Evolutionary conservation across 2,888 invertebrate genomes (phyloP).

Genomic region (Shargacucullia verbasci): DNA sequence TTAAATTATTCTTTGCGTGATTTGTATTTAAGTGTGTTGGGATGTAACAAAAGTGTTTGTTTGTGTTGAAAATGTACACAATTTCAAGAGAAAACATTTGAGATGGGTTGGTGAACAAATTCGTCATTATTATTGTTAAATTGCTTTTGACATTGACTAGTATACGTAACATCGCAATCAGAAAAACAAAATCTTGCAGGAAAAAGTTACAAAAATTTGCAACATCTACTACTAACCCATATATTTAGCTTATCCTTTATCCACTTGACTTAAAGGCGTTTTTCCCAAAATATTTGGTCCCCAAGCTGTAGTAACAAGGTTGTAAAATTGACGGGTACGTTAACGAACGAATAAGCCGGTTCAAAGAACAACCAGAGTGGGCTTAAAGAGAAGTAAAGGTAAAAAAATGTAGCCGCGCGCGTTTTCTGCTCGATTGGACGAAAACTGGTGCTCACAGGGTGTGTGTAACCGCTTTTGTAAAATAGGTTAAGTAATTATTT

Average conservation of each 20-base stretch:
- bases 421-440: slow-evolving; percentile 75
- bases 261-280: slow-evolving; percentile 15
- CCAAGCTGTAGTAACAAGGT: slow-evolving; percentile 12
- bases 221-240: not conserved
- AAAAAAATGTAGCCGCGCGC: slow-evolving; percentile 65
- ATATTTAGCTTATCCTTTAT: slow-evolving; percentile 13
- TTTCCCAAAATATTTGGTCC: slow-evolving; percentile 13
- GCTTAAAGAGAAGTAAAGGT: slow-evolving; percentile 68
- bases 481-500: slow-evolving; percentile 51
- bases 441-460: slow-evolving; percentile 67
- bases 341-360: slow-evolving; percentile 74
- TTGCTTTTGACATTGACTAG: not conserved
- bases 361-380: slow-evolving; percentile 70
- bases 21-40: too few relatives aligned
- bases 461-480: slow-evolving; percentile 51
- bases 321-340: slow-evolving; percentile 61
- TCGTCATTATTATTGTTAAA: too few relatives aligned
- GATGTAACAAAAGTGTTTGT: too few relatives aligned
- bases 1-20: too few relatives aligned
- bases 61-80: too few relatives aligned
- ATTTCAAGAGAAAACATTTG: too few relatives aligned
- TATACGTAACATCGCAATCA: slow-evolving; percentile 13
- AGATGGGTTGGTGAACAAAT: too few relatives aligned
- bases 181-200: slow-evolving; percentile 31
- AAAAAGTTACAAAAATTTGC: slow-evolving; percentile 25